phyloP scores from a whole-genome alignment of 2,888 invertebrate species.

The Eilema caniola region DNA sequence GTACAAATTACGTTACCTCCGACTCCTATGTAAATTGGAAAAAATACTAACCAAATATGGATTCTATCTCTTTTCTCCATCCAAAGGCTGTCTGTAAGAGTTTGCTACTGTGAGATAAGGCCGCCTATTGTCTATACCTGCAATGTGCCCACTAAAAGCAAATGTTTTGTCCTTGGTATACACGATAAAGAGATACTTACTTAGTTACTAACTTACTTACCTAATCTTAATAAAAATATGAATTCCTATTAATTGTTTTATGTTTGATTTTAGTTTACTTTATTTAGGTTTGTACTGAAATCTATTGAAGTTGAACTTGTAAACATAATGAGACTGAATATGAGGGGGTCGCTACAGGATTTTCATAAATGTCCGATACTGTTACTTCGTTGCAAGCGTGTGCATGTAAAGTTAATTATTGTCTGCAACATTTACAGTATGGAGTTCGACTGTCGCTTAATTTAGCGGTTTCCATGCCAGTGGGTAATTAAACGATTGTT shows the following conservation, averaged over 20 bases:
- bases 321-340: not conserved
- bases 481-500: conserved; percentile 84
- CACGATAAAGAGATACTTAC: too few relatives aligned
- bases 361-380: conserved; percentile 29
- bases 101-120: too few relatives aligned
- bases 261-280: not conserved
- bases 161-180: too few relatives aligned
- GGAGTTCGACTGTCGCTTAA: conserved; percentile 71
- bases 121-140: too few relatives aligned
- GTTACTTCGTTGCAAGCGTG: conserved; percentile 37
- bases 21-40: too few relatives aligned
- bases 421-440: conserved; percentile 67
- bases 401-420: conserved; percentile 66
- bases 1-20: too few relatives aligned
- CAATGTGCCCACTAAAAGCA: too few relatives aligned
- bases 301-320: not conserved
- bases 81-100: too few relatives aligned
- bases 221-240: not conserved
- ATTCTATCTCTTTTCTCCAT: too few relatives aligned
- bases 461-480: conserved; percentile 79
- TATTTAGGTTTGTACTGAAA: not conserved
- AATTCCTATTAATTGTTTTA: not conserved
- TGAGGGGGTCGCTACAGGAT: conserved; percentile 12
- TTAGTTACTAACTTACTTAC: too few relatives aligned
- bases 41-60: too few relatives aligned